phyloP scores from a whole-genome alignment of 2,888 invertebrate genomes.

The Melinopterus prodromus region DNA sequence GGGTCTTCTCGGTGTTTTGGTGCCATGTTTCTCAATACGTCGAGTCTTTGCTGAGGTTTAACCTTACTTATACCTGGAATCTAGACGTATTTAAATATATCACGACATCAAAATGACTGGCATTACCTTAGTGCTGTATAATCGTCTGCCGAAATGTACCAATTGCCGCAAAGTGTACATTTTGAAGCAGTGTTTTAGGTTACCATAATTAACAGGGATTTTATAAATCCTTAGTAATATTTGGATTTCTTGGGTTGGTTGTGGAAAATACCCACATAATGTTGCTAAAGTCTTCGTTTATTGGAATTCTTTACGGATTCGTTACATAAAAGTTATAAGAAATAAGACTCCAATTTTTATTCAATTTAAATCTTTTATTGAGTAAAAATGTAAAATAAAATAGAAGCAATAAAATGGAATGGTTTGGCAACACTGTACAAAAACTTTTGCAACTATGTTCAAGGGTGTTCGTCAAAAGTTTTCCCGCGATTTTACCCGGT shows the following conservation, averaged over 20 bases:
- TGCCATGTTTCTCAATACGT: slow-evolving; percentile 39
- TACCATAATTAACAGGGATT: neutral
- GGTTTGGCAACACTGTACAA: too few relatives aligned
- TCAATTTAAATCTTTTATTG: too few relatives aligned
- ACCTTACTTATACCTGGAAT: slow-evolving; percentile 11
- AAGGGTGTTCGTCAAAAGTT: slow-evolving; percentile 7
- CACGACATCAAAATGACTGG: neutral
- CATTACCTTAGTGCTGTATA: neutral
- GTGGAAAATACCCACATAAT: neutral
- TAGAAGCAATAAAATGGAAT: too few relatives aligned
- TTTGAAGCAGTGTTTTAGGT: neutral
- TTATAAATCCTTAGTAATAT: neutral
- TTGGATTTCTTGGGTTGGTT: neutral
- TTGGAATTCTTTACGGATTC: too few relatives aligned
- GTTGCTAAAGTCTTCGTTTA: neutral
- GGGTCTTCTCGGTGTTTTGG: slow-evolving; percentile 68
- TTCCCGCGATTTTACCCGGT: slow-evolving; percentile 19
- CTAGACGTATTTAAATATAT: slow-evolving; percentile 12
- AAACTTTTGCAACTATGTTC: neutral
- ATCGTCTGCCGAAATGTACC: neutral
- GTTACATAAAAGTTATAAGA: too few relatives aligned
- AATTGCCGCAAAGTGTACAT: neutral
- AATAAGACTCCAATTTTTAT: too few relatives aligned
- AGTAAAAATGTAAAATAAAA: too few relatives aligned
- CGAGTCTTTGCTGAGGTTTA: slow-evolving; percentile 17